A percentile compares a stretch with the other conserved stretches of the same genome.
Evolutionary conservation across 2,113 vertebrate genomes (phyloP).

Genomic region (Lycaon pictus): DNA sequence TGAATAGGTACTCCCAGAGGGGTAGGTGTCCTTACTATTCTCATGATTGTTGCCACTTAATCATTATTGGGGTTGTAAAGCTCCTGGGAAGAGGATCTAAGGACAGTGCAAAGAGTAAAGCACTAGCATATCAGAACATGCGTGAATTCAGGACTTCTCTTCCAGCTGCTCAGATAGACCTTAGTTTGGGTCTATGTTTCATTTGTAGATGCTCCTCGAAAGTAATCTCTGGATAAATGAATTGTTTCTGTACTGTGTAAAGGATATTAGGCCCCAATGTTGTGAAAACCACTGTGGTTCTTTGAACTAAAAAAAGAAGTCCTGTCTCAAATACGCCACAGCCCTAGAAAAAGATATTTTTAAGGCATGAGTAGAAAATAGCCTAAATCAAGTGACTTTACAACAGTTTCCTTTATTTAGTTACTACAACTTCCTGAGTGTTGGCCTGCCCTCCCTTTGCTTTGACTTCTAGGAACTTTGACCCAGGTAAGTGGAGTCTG

Average conservation of each 20-base stretch:
- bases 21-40: background rate
- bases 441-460: background rate
- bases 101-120: background rate
- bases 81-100: background rate
- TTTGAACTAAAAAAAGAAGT: background rate
- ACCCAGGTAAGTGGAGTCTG: background rate
- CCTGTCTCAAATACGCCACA: background rate
- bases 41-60: background rate
- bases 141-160: background rate
- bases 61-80: background rate
- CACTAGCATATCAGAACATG: background rate
- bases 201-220: background rate
- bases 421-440: background rate
- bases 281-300: background rate
- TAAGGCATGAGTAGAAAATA: background rate
- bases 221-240: background rate
- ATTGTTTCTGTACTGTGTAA: background rate
- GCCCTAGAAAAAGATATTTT: background rate
- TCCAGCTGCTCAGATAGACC: background rate
- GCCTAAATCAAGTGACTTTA: background rate
- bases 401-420: background rate
- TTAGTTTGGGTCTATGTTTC: background rate
- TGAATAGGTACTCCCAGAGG: background rate
- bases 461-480: background rate
- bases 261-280: background rate